Percentiles rank a stretch among this genome's conserved stretches.
Conservation (phyloP, 2,797 vertebrate species). For the Artibeus jamaicensis region DNA sequence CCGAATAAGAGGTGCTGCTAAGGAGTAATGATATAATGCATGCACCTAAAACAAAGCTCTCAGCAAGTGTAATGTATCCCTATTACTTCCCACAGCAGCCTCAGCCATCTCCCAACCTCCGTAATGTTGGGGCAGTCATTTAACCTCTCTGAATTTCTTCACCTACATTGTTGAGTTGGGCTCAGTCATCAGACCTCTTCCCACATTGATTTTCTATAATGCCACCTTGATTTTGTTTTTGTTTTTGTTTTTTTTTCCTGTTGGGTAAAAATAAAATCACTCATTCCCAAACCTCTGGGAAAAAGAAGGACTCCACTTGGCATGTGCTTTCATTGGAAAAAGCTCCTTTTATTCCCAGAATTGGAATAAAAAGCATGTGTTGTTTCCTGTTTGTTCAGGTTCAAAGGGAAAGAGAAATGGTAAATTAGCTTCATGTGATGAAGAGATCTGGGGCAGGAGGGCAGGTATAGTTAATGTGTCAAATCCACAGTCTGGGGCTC, state of each 20-base stretch:
- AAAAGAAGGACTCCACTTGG: not conserved
- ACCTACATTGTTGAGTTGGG: not conserved
- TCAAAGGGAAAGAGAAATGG: conserved; percentile 18
- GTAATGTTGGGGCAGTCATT: not conserved
- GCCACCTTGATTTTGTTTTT: not conserved
- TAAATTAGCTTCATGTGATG: not conserved
- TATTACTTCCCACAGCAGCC: not conserved
- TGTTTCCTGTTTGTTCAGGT: not conserved
- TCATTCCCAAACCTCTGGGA: conserved; percentile 19
- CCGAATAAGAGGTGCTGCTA: not conserved
- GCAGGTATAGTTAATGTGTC: not conserved
- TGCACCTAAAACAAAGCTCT: not conserved
- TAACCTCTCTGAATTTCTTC: not conserved
- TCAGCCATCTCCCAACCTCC: not conserved
- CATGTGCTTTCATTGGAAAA: not conserved
- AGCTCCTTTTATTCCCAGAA: conserved; percentile 34
- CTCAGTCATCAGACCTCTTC: not conserved
- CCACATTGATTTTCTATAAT: not conserved
- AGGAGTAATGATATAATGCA: not conserved
- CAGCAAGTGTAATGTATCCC: not conserved
- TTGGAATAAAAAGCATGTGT: conserved; percentile 6
- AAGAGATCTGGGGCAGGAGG: not conserved
- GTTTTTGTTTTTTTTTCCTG: not conserved
- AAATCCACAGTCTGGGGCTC: not conserved
- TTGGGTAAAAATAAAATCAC: not conserved